Evolutionary conservation across 2,113 vertebrate species (phyloP).

Genomic region (Rutilus rutilus): DNA sequence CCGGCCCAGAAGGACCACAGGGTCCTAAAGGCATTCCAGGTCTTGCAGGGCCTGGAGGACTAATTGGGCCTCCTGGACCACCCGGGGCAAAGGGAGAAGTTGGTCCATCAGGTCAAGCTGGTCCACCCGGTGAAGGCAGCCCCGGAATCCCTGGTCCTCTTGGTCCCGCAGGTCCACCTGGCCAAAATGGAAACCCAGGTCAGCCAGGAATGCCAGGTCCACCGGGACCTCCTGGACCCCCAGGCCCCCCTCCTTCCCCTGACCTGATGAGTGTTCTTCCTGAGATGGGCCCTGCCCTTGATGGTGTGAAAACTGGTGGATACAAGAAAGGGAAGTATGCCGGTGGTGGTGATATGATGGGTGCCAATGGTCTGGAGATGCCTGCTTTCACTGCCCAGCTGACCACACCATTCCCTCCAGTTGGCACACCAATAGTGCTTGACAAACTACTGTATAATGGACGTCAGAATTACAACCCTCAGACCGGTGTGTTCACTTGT

Average conservation of each 20-base stretch:
- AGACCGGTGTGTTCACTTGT: slow-evolving; percentile 93
- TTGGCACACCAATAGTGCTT: slow-evolving; percentile 90
- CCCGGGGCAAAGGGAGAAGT: slow-evolving; percentile 87
- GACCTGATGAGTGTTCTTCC: slow-evolving; percentile 89
- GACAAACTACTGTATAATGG: slow-evolving; percentile 95
- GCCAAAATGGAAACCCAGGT: slow-evolving; percentile 79
- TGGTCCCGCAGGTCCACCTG: slow-evolving; percentile 86
- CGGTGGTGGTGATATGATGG: slow-evolving; percentile 72
- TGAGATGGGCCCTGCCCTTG: slow-evolving; percentile 86
- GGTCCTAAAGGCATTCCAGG: slow-evolving; percentile 92
- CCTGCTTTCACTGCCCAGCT: slow-evolving; percentile 92
- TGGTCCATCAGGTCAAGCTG: slow-evolving; percentile 83
- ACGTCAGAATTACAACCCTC: slow-evolving; percentile 94
- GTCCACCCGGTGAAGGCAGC: slow-evolving; percentile 82
- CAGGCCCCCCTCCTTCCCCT: slow-evolving; percentile 78
- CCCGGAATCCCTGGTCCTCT: slow-evolving; percentile 82
- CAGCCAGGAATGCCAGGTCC: slow-evolving; percentile 84
- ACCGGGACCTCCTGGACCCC: slow-evolving; percentile 88
- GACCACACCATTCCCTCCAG: slow-evolving; percentile 89
- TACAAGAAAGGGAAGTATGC: slow-evolving; percentile 87
- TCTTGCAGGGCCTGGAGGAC: slow-evolving; percentile 84
- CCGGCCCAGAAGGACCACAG: slow-evolving; percentile 86
- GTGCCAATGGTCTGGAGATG: slow-evolving; percentile 80
- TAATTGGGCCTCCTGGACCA: slow-evolving; percentile 85
- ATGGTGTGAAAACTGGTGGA: slow-evolving; percentile 78